These are phyloP conservation scores for Hyles lineata DNA, from an alignment of 2,888 invertebrate genomes.

Conservation along the genomic window DNA sequence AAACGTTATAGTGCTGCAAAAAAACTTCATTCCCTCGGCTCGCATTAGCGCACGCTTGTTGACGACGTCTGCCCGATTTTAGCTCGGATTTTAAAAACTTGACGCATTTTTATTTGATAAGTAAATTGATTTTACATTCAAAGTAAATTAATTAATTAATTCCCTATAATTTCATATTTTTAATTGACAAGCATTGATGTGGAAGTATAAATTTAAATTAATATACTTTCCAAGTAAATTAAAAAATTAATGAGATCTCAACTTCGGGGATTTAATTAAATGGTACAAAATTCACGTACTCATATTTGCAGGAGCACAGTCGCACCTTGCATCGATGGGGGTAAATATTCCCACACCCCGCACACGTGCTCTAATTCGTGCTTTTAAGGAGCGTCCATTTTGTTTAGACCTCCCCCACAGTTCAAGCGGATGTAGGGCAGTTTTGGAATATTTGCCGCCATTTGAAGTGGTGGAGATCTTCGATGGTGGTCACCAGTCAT, in stretches of 20 bases:
- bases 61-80: background rate
- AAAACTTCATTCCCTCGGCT: slow-evolving; percentile 15
- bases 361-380: slow-evolving; percentile 62
- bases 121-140: background rate
- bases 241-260: slow-evolving; percentile 9
- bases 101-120: background rate
- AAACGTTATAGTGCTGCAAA: background rate
- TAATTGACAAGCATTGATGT: background rate
- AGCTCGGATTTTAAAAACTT: background rate
- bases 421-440: slow-evolving; percentile 41
- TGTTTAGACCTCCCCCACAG: slow-evolving; percentile 50
- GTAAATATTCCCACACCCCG: slow-evolving; percentile 65
- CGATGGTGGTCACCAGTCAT: slow-evolving; percentile 54
- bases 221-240: background rate
- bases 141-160: too few relatives aligned
- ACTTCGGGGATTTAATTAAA: slow-evolving; percentile 11
- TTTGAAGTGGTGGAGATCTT: slow-evolving; percentile 53
- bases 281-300: slow-evolving; percentile 35
- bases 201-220: background rate
- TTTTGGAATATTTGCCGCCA: slow-evolving; percentile 41
- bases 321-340: slow-evolving; percentile 60
- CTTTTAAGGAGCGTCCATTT: slow-evolving; percentile 51
- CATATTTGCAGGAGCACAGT: slow-evolving; percentile 45
- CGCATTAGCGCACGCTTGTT: slow-evolving; percentile 4
- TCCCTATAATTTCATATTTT: too few relatives aligned